Percentiles rank a stretch among this genome's conserved stretches.
Evolutionary conservation across 2,888 invertebrate genomes (phyloP).

Genomic region (Lasioglossum pauxillum): DNA sequence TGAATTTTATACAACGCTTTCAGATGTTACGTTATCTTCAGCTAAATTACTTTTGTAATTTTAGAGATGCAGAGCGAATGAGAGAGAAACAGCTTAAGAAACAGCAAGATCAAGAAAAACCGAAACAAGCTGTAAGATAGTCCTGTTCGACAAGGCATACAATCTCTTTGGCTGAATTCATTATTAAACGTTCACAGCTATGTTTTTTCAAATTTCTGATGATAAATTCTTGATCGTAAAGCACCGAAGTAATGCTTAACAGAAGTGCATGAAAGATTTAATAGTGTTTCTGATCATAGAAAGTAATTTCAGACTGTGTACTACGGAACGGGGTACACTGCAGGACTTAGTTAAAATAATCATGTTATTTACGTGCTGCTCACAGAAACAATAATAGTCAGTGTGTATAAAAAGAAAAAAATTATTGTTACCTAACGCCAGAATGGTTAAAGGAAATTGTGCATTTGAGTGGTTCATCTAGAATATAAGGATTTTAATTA

Average conservation of each 20-base stretch:
- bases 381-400: slow-evolving; percentile 63
- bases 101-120: slow-evolving; percentile 85
- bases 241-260: slow-evolving; percentile 53
- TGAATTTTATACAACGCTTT: neutral
- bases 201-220: slow-evolving; percentile 51
- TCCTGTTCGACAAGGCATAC: slow-evolving; percentile 29
- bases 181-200: slow-evolving; percentile 44
- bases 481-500: slow-evolving; percentile 66
- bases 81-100: slow-evolving; percentile 94
- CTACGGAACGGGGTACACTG: slow-evolving; percentile 38
- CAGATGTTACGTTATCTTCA: neutral
- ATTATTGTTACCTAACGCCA: slow-evolving; percentile 66
- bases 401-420: slow-evolving; percentile 69
- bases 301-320: slow-evolving; percentile 58
- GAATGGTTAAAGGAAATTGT: slow-evolving; percentile 59
- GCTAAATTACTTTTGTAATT: slow-evolving; percentile 15
- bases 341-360: slow-evolving; percentile 58
- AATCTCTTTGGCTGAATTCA: slow-evolving; percentile 44
- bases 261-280: slow-evolving; percentile 51
- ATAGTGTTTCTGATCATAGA: slow-evolving; percentile 60
- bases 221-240: slow-evolving; percentile 40
- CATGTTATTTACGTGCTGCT: slow-evolving; percentile 65
- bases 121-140: slow-evolving; percentile 74
- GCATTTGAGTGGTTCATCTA: slow-evolving; percentile 69
- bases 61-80: slow-evolving; percentile 95